Evolutionary conservation across 2,113 vertebrate species (phyloP).

Genomic region (Poeciliopsis occidentalis): DNA sequence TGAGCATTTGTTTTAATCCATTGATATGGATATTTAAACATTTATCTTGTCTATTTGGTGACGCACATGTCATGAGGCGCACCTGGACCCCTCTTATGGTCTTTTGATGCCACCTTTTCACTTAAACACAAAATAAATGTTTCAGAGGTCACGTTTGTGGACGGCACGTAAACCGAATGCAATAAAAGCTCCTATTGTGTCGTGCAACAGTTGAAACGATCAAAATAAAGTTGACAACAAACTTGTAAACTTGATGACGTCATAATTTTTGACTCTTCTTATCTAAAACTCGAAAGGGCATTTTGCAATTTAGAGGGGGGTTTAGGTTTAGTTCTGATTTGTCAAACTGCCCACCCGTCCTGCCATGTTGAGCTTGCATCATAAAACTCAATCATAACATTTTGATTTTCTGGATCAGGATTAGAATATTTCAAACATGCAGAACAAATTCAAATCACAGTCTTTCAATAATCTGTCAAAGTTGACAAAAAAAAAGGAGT

Average conservation of each 20-base stretch:
- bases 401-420: background rate
- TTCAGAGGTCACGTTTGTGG: background rate
- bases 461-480: background rate
- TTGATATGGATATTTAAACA: background rate
- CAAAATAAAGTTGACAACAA: background rate
- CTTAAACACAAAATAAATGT: slow-evolving; percentile 2
- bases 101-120: background rate
- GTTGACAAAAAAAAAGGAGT: background rate
- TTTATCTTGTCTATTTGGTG: background rate
- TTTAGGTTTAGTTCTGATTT: slow-evolving; percentile 20
- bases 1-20: background rate
- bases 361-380: slow-evolving; percentile 21
- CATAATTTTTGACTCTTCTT: background rate
- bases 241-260: background rate
- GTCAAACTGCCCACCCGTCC: slow-evolving; percentile 72
- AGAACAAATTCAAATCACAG: background rate
- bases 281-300: background rate
- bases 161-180: background rate
- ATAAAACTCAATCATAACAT: background rate
- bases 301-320: slow-evolving; percentile 6
- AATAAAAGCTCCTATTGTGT: too few species aligned
- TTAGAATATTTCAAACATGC: background rate
- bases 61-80: background rate
- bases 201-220: background rate
- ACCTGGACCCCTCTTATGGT: background rate